Evolutionary conservation across 53 echinoderm and acorn worm species (phyloP).

Genomic region (Astropecten irregularis): DNA sequence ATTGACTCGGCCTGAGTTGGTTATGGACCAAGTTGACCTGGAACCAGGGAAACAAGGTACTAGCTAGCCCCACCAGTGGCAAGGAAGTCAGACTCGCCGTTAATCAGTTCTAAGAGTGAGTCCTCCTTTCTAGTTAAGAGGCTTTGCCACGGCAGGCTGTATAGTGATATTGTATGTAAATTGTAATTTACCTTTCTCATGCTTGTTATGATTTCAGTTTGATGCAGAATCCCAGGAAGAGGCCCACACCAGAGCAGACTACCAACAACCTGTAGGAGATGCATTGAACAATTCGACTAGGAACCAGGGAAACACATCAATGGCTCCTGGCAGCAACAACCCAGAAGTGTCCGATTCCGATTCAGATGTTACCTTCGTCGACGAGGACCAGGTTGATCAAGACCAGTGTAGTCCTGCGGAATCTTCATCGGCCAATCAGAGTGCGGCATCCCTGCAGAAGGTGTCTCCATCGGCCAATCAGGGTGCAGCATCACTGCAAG

Average conservation of each 20-base stretch:
- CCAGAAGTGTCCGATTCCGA: conserved; percentile 39
- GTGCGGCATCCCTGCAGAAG: neutral
- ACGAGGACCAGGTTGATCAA: conserved; percentile 17
- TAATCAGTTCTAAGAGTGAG: no score
- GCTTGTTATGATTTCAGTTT: conserved; percentile 37
- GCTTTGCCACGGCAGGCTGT: no score
- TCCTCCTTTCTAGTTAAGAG: no score
- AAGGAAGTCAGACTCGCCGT: no score
- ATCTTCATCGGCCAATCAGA: conserved; percentile 32
- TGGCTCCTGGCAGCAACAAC: conserved; percentile 48
- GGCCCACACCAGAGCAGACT: neutral
- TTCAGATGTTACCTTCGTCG: conserved; percentile 58
- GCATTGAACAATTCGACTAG: neutral
- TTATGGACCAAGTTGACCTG: no score
- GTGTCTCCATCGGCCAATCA: conserved; percentile 14
- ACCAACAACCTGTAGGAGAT: no score
- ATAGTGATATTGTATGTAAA: no score
- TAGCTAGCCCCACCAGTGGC: no score
- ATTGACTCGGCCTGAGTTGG: no score
- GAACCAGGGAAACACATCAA: conserved; percentile 31
- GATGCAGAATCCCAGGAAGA: conserved; percentile 3
- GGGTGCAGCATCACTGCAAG: neutral
- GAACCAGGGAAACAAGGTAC: no score
- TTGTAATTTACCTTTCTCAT: no score
- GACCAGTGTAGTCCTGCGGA: neutral